Conservation (phyloP, 2,113 vertebrate species). For the Grus americana region DNA sequence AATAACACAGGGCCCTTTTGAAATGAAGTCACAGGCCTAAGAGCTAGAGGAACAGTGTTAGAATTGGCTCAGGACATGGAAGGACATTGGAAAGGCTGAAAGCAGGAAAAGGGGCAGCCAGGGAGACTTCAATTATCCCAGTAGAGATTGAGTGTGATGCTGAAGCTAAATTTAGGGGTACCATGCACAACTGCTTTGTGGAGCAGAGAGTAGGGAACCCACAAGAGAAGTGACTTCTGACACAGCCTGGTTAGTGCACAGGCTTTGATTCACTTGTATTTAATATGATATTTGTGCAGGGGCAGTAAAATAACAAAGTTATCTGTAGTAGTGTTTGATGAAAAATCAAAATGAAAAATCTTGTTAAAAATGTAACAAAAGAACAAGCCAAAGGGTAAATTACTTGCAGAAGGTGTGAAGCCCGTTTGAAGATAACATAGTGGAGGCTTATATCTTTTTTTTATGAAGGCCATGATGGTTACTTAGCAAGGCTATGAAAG, state of each 20-base stretch:
- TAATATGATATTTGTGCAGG: not conserved
- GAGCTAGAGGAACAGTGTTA: not conserved
- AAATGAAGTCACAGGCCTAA: not conserved
- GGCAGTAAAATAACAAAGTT: not conserved
- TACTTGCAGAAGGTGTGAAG: not conserved
- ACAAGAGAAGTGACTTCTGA: not conserved
- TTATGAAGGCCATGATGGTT: not conserved
- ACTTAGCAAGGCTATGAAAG: not conserved
- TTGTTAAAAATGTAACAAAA: not conserved
- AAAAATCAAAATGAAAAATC: not conserved
- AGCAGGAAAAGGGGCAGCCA: not conserved
- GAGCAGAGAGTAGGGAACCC: not conserved
- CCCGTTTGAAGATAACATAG: not conserved
- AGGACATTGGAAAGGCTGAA: not conserved
- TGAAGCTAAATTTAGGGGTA: not conserved
- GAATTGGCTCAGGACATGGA: not conserved
- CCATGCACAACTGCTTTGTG: not conserved
- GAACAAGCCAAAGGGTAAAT: not conserved
- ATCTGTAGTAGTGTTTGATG: not conserved
- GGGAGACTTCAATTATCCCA: not conserved
- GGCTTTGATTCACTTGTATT: fast-evolving
- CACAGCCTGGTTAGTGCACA: not conserved
- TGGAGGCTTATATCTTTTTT: not conserved
- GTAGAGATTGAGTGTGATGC: not conserved
- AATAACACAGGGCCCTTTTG: not conserved